These are phyloP conservation scores for Euleptes europaea DNA, from an alignment of 2,113 vertebrate species.

Conservation along the genomic window DNA sequence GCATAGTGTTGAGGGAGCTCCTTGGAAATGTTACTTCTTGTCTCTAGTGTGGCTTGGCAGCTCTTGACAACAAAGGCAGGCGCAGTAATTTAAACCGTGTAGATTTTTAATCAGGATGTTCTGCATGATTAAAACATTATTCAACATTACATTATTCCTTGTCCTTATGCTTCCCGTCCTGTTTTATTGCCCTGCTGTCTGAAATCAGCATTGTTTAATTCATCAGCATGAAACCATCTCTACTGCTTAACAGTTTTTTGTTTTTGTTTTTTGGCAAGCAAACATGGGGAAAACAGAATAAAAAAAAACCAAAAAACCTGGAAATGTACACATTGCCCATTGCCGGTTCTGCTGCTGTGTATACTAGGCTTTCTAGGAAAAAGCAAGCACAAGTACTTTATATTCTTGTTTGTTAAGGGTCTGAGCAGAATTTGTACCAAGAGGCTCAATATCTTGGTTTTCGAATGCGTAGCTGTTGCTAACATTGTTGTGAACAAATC, in stretches of 20 bases:
- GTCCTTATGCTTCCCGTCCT: background rate
- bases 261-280: background rate
- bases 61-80: background rate
- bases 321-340: background rate
- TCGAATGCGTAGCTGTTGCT: background rate
- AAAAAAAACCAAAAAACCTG: background rate
- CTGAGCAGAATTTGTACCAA: background rate
- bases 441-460: background rate
- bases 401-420: background rate
- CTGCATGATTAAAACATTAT: background rate
- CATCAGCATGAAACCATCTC: background rate
- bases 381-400: background rate
- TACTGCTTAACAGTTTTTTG: no score
- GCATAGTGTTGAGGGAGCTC: background rate
- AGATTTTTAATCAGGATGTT: background rate
- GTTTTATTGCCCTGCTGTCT: background rate
- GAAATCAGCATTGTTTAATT: background rate
- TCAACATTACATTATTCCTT: background rate
- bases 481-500: constrained; percentile 3
- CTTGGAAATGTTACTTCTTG: background rate
- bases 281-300: background rate
- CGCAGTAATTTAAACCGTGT: constrained; percentile 1
- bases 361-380: background rate
- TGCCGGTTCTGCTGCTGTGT: background rate
- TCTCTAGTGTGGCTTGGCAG: background rate